Evolutionary conservation across 2,113 vertebrate species (phyloP).

Genomic region (Leucosticte australis): DNA sequence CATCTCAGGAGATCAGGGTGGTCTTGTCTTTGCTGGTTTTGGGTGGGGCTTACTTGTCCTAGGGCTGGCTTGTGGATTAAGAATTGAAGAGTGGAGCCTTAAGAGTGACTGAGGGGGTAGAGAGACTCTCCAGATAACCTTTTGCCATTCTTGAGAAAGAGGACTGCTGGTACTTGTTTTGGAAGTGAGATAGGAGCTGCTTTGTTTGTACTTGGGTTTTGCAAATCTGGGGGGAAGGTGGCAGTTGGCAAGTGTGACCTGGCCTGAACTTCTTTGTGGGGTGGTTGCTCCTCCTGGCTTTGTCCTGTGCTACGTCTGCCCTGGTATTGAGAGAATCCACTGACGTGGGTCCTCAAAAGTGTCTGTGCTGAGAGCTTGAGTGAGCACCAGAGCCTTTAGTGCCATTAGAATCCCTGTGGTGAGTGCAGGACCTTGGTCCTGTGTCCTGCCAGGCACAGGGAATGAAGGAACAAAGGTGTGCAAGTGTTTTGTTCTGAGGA

Average conservation of each 20-base stretch:
- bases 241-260: not conserved
- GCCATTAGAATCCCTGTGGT: not conserved
- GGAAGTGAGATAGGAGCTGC: not conserved
- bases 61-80: not conserved
- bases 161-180: not conserved
- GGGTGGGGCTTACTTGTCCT: not conserved
- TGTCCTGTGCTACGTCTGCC: not conserved
- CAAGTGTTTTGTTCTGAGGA: not conserved
- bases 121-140: not conserved
- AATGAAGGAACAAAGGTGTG: not conserved
- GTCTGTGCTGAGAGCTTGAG: not conserved
- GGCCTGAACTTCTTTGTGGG: not conserved
- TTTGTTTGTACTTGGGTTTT: not conserved
- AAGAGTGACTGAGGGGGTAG: not conserved
- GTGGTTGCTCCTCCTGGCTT: not conserved
- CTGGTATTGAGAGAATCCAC: not conserved
- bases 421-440: not conserved
- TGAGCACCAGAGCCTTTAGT: not conserved
- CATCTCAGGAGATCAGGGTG: not conserved
- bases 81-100: not conserved
- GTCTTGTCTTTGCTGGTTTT: not conserved
- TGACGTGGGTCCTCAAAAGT: not conserved
- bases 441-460: not conserved
- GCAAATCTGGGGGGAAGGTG: not conserved
- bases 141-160: not conserved